Evolutionary conservation across 2,888 invertebrate genomes (phyloP), one percentile per base, ranked within the genome.

Genomic region (Harpalus rufipes): DNA sequence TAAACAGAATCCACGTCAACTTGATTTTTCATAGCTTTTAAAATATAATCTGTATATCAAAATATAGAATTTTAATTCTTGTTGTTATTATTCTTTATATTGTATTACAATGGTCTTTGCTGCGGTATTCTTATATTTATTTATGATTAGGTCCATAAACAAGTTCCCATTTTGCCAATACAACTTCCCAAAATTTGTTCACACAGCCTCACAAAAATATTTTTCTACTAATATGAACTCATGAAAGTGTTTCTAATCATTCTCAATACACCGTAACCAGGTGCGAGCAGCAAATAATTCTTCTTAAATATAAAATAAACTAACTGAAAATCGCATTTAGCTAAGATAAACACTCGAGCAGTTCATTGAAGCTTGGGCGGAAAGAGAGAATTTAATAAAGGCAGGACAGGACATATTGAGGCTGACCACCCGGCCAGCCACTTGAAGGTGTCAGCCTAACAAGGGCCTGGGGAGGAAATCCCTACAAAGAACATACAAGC

Each of bases 341-440:
- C 79, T 79, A 79, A 79, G 59, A 79, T 79, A 79, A 79, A 79
- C 79, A 79, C 79, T 79, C 39, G 51, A 56, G 32, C 58, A 16
- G 32, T 79, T 79, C 79, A 79, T 79, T 79, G 59, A 61, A 61
- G 18, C 41, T 7, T 18, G 25, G 51, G 44, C 72, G 72, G 58
- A 56, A 44, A 41, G 18, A 58, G 51, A 78, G 44, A 78, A 78
- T 78, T 78, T 56, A 56, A 78, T 78, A 78, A 78, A 78, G 56
- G 21, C 58, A 1, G 8, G 25, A 68, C 68, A 16, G 16, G 18
- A n/a, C 7, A 16, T 7, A 7, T 7, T 61, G 18, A 16, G 4
- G 12, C 32, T 68, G 39, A 68, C 63, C 32, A 68, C 68, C 68
- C 68, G 68, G 68, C 25, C 18, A 56, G 32, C 78, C 78, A 78